Conservation (phyloP, 2,113 vertebrate genomes). For the Mionectes macconnelli region DNA sequence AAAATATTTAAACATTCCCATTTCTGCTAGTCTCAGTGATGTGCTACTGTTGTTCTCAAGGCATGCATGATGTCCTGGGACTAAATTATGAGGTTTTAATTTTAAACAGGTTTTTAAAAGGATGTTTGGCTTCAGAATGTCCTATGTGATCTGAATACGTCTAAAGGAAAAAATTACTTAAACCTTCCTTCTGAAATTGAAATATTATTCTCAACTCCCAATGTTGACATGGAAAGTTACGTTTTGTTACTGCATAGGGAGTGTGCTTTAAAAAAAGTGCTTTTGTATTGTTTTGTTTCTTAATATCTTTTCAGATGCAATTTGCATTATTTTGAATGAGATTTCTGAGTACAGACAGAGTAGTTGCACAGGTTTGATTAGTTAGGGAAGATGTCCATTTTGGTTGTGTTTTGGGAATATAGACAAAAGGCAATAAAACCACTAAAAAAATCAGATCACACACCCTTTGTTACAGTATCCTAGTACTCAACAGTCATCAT, state of each 20-base stretch:
- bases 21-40: not conserved
- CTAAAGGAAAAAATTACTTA: conserved; percentile 3
- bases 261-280: not conserved
- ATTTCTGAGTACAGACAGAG: not conserved
- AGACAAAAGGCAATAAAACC: not conserved
- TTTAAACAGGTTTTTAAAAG: not conserved
- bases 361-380: not conserved
- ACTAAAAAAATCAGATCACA: not conserved
- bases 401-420: not conserved
- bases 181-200: not conserved
- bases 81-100: not conserved
- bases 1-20: not conserved
- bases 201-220: not conserved
- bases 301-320: not conserved
- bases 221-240: not conserved
- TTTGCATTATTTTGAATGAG: not conserved
- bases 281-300: not conserved
- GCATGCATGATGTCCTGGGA: not conserved
- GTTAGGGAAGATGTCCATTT: not conserved
- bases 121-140: not conserved
- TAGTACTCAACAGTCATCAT: not conserved
- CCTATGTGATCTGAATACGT: not conserved
- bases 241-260: not conserved
- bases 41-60: not conserved
- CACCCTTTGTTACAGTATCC: not conserved